These are phyloP conservation scores for Aplochiton taeniatus DNA, from an alignment of 2,797 vertebrate species.

Conservation along the genomic window DNA sequence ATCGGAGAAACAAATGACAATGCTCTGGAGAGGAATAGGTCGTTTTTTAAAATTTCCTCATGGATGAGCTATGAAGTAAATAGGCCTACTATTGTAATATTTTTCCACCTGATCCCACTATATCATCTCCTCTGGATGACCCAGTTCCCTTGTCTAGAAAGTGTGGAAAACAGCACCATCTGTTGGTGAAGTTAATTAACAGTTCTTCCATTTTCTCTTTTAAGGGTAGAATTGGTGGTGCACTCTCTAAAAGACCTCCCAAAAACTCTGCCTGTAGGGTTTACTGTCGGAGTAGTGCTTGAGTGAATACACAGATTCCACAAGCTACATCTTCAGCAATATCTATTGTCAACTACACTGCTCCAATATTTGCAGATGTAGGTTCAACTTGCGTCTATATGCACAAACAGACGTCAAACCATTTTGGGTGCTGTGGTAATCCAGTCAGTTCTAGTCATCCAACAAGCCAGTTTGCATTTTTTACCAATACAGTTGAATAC, in stretches of 20 bases:
- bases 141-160: neutral
- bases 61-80: no score
- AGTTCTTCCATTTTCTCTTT: conserved; percentile 14
- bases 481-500: no score
- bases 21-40: conserved; percentile 94
- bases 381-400: neutral
- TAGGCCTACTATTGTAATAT: no score
- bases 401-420: no score
- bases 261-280: conserved; percentile 89
- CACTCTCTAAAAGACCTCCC: conserved; percentile 97
- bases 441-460: no score
- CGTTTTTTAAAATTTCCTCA: conserved; percentile 60
- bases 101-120: no score
- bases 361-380: neutral
- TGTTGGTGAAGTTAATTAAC: neutral
- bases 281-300: conserved; percentile 92
- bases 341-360: conserved; percentile 2
- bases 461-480: no score
- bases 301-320: conserved; percentile 78
- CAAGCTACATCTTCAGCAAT: neutral
- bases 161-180: neutral
- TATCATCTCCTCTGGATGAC: no score
- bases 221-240: conserved; percentile 94
- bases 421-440: no score
- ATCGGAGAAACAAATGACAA: conserved; percentile 98